These are phyloP conservation scores for Macrotrachela quadricornifera DNA, from an alignment of 1,140 invertebrate genomes.

Conservation along the genomic window DNA sequence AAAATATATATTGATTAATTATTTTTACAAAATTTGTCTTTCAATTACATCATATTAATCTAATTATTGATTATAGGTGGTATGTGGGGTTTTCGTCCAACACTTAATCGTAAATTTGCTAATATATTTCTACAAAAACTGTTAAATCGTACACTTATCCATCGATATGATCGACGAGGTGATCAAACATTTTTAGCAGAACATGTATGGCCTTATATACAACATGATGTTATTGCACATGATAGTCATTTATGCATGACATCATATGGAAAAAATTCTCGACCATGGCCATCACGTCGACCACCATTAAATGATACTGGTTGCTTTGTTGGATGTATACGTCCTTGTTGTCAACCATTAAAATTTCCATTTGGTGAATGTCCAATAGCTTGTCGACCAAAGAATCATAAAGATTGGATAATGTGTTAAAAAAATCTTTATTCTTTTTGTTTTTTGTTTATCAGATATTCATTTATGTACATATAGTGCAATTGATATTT, in stretches of 20 bases:
- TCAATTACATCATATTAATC: not conserved
- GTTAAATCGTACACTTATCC: not conserved
- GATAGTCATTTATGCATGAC: not conserved
- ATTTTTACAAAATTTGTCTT: too few species aligned
- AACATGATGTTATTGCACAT: not conserved
- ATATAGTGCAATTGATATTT: too few species aligned
- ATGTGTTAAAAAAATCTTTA: not conserved
- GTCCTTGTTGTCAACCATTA: not conserved
- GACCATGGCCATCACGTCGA: not conserved
- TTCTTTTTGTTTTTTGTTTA: too few species aligned
- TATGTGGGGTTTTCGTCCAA: not conserved
- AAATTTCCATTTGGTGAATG: not conserved
- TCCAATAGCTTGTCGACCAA: conserved; percentile 3
- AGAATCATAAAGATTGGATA: conserved; percentile 2
- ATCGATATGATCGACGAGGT: not conserved
- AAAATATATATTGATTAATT: too few species aligned
- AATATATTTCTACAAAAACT: not conserved
- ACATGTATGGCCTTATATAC: not conserved
- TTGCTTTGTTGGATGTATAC: conserved; percentile 2
- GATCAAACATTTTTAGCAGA: conserved; percentile 1
- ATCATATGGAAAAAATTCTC: not conserved
- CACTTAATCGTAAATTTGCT: not conserved
- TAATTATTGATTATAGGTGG: not conserved
- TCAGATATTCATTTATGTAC: too few species aligned
- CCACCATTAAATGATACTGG: not conserved